phyloP scores from a whole-genome alignment of 1,140 invertebrate genomes.

The Diachasma alloeum region DNA sequence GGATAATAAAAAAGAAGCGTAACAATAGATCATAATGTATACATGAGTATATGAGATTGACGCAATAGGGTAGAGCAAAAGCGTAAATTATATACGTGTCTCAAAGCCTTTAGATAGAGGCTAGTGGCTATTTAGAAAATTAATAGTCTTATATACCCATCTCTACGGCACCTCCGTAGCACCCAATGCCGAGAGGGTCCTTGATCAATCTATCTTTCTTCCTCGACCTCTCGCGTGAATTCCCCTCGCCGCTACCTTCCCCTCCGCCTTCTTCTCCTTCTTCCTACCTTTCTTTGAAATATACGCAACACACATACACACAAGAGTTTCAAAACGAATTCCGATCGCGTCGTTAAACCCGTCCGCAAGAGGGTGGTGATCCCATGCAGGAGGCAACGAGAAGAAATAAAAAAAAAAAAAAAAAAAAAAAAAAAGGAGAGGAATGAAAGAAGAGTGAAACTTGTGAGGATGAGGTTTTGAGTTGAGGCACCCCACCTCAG shows the following conservation, averaged over 20 bases:
- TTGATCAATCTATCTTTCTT: constrained; percentile 15
- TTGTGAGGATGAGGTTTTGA: constrained; percentile 17
- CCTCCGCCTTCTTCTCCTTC: neutral
- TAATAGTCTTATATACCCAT: constrained; percentile 27
- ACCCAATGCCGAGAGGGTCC: constrained; percentile 2
- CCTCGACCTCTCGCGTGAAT: constrained; percentile 22
- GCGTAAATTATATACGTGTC: constrained; percentile 40
- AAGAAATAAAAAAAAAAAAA: constrained; percentile 11
- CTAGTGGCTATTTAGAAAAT: constrained; percentile 35
- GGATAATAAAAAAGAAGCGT: neutral
- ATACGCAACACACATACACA: neutral
- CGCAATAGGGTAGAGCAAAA: constrained; percentile 25
- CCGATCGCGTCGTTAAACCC: constrained; percentile 38
- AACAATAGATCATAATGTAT: neutral
- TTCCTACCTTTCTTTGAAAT: neutral
- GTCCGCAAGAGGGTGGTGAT: neutral
- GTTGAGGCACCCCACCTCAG: constrained; percentile 24
- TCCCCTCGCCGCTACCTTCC: neutral
- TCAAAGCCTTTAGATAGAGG: constrained; percentile 21
- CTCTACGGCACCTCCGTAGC: neutral
- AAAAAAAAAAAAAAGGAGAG: constrained; percentile 2
- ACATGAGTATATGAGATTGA: constrained; percentile 20
- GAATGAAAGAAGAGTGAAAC: constrained; percentile 25
- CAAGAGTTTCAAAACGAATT: constrained; percentile 31
- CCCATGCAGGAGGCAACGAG: constrained; percentile 9